Base-by-base conservation (phyloP, 2,888 invertebrate species). In the Drosophila hawaiiensis region DNA sequence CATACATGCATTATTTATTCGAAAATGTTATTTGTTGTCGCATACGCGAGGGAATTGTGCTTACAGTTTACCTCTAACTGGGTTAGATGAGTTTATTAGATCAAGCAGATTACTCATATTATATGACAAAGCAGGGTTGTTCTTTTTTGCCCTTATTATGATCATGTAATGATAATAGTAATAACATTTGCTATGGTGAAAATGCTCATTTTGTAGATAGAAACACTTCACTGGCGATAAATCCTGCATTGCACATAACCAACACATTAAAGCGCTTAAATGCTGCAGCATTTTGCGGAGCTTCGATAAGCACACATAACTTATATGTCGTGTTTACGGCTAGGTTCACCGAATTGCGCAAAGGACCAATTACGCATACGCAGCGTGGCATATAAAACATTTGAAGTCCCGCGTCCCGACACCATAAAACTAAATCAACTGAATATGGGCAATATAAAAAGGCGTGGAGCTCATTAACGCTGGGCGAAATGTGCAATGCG, bases 1-100 rank as follows among this genome's bases (percentile, higher is more conserved):
- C 60, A 74, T 78, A 77, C 77, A 78, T 88, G 76, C 78, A 80
- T 87, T 82, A 84, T 84, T 84, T 82, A 87, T 76, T 73, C 58
- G 69, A 73, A 68, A 72, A 64, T 77, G 70, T 68, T 74, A 76
- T 84, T 83, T 83, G 62, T 53, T 50, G 29, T 53, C 47, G 41
- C 33, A 35, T n/a, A 12, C 64, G 37, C 39, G 14, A 14, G 78
- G 67, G 70, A 75, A 54, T 78, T 68, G n/a, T n/a, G 43, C 52
- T 41, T n/a, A 56, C 39, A 33, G 22, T 50, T 56, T 22, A 49
- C 22, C 60, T 49, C 37, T 47, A 43, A 54, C 28, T 39, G 37
- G 53, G 39, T 47, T 59, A 47, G 28, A 29, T 28, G 50, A 41
- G 29, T 33, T 54, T 70, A 50, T 69, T 70, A 39, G 60, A 60